A percentile compares a stretch with the other conserved stretches of the same genome.
phyloP scores from a whole-genome alignment of 2,797 vertebrate genomes.

The Ctenopoma kingsleyae region DNA sequence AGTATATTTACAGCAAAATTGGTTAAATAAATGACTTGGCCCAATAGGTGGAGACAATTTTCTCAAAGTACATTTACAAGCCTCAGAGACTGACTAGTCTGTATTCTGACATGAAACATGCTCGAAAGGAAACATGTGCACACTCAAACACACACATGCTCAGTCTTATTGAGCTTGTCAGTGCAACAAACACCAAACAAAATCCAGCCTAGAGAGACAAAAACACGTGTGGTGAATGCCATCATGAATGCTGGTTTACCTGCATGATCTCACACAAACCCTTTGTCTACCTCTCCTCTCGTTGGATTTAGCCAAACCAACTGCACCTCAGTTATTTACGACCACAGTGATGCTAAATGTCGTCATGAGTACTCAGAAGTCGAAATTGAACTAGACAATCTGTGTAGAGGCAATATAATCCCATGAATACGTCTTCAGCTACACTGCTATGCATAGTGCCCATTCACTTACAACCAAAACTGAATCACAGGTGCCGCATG shows the following conservation, averaged over 20 bases:
- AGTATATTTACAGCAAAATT: conserved; percentile 43
- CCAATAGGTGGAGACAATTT: conserved; percentile 49
- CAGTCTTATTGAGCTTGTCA: conserved; percentile 16
- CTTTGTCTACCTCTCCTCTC: conserved; percentile 45
- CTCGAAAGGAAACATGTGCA: conserved; percentile 28
- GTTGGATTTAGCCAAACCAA: conserved; percentile 20
- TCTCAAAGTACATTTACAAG: conserved; percentile 38
- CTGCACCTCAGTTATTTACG: conserved; percentile 25
- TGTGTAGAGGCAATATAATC: not conserved
- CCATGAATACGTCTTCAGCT: not conserved
- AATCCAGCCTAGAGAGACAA: conserved; percentile 23
- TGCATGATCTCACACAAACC: not conserved
- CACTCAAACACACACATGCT: not conserved
- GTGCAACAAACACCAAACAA: conserved; percentile 16
- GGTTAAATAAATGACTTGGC: conserved; percentile 34
- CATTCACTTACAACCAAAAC: not conserved
- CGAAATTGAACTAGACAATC: conserved; percentile 6
- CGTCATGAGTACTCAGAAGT: not conserved
- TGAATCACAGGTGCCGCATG: conserved; percentile 14
- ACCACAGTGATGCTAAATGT: conserved; percentile 18
- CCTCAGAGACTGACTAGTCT: conserved; percentile 35
- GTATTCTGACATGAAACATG: conserved; percentile 32
- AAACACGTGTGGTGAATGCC: conserved; percentile 27
- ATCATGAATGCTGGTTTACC: conserved; percentile 12
- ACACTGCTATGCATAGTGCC: not conserved